Evolutionary conservation across 2,113 vertebrate species (phyloP), one percentile per base, ranked within the genome.

Genomic region (Brachyhypopomus gauderio): DNA sequence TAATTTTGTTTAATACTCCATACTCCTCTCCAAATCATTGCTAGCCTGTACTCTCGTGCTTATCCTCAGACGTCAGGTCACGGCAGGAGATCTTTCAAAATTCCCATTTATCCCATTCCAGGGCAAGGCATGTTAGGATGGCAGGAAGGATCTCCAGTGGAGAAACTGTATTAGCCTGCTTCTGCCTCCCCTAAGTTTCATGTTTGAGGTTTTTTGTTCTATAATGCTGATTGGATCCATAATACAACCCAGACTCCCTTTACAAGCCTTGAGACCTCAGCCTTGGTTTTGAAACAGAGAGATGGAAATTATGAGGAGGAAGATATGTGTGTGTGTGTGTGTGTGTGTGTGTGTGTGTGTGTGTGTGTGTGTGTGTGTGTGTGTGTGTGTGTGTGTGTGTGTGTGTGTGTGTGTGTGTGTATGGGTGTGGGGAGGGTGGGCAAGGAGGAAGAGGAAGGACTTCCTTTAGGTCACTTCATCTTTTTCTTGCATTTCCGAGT

Each of bases 171-270:
- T 80, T 84, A 82, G 84, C 83, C 86, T 78, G 81, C 81, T 78
- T 85, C 72, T 78, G 56, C 55, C 48, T 90, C 86, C 87, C 89
- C 41, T 81, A 87, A 90, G 86, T 81, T 87, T 83, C 85, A 85
- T 91, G 88, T 91, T 87, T 88, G 85, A 78, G 84, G 88, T 87
- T 78, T 81, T 30, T 66, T 85, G 87, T 83, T 89, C 87, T 85
- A 87, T 92, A 91, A 92, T 88, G 86, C 83, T 89, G 88, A 89
- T 88, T 90, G 69, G 63, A 84, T 82, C n/a, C 82, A 56, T 92
- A 93, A 93, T 92, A 85, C 80, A 88, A 90, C 82, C 88, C 92
- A 94, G 93, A 91, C 84, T 86, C 62, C 59, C 34, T 84, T 89
- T 87, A 78, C 86, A 86, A 89, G 83, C 78, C 81, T 58, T 63